These are phyloP conservation scores for Dallia pectoralis DNA, from an alignment of 2,797 vertebrate species.

Conservation along the genomic window DNA sequence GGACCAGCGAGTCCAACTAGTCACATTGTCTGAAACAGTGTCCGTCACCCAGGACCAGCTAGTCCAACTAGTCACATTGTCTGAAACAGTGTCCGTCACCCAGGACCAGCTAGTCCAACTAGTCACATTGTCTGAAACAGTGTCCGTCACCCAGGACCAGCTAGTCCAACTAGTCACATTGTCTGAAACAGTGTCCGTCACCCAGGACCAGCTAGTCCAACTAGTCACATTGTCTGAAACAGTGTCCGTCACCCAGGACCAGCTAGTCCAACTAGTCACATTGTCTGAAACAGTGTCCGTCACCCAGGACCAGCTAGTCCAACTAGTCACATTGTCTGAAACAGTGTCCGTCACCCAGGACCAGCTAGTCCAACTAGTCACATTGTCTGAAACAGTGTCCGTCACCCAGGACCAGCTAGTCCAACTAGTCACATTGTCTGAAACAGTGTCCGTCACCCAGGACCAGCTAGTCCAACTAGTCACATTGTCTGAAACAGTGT, in stretches of 20 bases:
- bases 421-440: too few species aligned
- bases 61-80: too few species aligned
- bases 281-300: background rate
- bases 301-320: background rate
- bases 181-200: background rate
- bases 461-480: too few species aligned
- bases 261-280: too few species aligned
- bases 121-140: background rate
- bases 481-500: background rate
- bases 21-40: background rate
- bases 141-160: background rate
- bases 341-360: background rate
- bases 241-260: background rate
- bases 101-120: too few species aligned
- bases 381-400: background rate
- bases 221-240: background rate
- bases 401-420: background rate
- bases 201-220: background rate
- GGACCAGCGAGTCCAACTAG: too few species aligned
- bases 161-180: too few species aligned
- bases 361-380: too few species aligned
- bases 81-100: background rate
- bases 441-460: background rate
- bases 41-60: background rate
- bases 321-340: constrained; percentile 1